These are phyloP conservation scores for Silurus asotus DNA, from an alignment of 2,113 vertebrate genomes.

Conservation along the genomic window DNA sequence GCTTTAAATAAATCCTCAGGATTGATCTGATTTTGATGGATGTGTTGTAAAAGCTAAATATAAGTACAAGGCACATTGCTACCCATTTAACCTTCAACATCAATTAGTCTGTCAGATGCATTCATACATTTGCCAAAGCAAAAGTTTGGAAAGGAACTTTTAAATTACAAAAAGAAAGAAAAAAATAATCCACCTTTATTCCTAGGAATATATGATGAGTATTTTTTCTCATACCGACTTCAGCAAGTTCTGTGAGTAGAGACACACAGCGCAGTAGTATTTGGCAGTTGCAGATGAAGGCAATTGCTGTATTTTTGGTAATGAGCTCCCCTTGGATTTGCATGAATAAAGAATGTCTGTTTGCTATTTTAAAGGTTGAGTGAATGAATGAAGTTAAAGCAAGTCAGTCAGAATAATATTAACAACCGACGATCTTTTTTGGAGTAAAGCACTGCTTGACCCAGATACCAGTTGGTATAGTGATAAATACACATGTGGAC, in stretches of 20 bases:
- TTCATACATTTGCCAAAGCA: neutral
- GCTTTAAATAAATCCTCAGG: neutral
- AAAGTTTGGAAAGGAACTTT: neutral
- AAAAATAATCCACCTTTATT: neutral
- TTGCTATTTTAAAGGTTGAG: constrained; percentile 10
- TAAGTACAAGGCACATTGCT: neutral
- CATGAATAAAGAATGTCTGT: constrained; percentile 20
- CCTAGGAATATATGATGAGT: neutral
- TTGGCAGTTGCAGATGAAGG: constrained; percentile 33
- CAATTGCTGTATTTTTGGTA: constrained; percentile 17
- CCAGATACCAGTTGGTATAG: neutral
- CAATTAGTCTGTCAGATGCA: neutral
- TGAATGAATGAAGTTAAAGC: constrained; percentile 21
- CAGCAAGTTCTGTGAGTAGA: neutral
- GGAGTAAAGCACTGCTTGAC: neutral
- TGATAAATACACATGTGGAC: neutral
- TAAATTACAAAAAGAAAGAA: neutral
- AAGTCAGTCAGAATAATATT: constrained; percentile 12
- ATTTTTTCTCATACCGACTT: neutral
- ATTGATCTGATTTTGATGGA: neutral
- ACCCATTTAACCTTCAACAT: neutral
- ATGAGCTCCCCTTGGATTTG: constrained; percentile 43
- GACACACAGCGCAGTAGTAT: neutral
- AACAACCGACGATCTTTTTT: neutral
- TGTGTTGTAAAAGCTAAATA: neutral